phyloP scores from a whole-genome alignment of 2,113 vertebrate genomes.

The Lates calcarifer region DNA sequence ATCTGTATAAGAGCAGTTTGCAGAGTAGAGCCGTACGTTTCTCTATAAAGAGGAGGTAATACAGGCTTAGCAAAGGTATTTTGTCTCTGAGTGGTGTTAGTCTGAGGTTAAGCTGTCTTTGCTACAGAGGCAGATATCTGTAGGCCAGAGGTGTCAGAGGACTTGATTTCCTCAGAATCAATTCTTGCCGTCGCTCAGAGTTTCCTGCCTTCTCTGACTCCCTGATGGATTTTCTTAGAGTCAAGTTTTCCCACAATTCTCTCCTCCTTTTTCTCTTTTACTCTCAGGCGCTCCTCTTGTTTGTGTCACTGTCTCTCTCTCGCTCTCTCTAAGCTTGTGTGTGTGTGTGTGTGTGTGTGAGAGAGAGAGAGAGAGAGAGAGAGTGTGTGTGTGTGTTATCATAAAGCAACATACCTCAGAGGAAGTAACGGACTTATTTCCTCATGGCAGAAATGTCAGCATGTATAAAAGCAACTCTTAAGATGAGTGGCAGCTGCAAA shows the following conservation, averaged over 20 bases:
- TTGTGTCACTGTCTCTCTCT: not conserved
- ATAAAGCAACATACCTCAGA: conserved; percentile 45
- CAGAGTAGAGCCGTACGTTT: conserved; percentile 21
- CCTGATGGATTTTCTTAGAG: conserved; percentile 23
- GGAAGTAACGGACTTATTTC: conserved; percentile 40
- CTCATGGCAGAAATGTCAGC: conserved; percentile 58
- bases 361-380: too few species aligned
- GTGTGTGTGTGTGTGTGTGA: conserved; percentile 9
- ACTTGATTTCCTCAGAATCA: conserved; percentile 58
- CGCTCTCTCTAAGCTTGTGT: conserved; percentile 7
- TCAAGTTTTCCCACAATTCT: not conserved
- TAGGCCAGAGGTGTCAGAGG: conserved; percentile 24
- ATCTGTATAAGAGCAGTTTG: conserved; percentile 17
- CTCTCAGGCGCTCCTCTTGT: conserved; percentile 23
- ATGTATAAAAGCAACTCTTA: conserved; percentile 55
- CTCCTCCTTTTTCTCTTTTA: not conserved
- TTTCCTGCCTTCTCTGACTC: conserved; percentile 18
- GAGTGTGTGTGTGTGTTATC: conserved; percentile 27
- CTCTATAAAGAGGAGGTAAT: conserved; percentile 58
- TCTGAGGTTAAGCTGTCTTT: conserved; percentile 62
- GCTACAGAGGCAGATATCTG: conserved; percentile 34
- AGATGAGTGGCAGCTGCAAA: conserved; percentile 66
- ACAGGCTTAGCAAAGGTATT: conserved; percentile 50
- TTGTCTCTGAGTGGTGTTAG: conserved; percentile 62
- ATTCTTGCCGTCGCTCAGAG: conserved; percentile 24